These are phyloP conservation scores for Carollia perspicillata DNA, from an alignment of 2,113 vertebrate genomes.

Conservation along the genomic window DNA sequence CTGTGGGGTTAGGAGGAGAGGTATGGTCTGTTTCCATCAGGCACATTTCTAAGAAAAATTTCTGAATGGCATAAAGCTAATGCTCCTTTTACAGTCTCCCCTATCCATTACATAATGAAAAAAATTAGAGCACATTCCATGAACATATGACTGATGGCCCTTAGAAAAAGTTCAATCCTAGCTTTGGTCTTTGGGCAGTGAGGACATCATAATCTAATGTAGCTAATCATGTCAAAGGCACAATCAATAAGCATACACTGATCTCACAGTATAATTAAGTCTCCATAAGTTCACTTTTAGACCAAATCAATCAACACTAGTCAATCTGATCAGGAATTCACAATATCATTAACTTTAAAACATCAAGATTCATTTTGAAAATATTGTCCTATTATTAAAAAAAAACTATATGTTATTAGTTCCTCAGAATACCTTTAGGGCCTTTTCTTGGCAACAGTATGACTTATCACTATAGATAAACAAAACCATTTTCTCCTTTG, in stretches of 20 bases:
- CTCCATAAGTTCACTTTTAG: constrained; percentile 50
- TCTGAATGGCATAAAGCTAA: constrained; percentile 36
- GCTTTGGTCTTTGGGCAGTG: constrained; percentile 25
- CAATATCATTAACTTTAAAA: constrained; percentile 23
- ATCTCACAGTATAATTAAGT: constrained; percentile 15
- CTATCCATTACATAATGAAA: constrained; percentile 22
- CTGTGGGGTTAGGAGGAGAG: background rate
- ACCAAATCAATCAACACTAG: constrained; percentile 34
- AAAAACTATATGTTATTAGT: background rate
- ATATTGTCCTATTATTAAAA: background rate
- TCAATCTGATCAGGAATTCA: constrained; percentile 9
- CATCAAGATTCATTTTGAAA: constrained; percentile 33
- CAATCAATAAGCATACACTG: constrained; percentile 35
- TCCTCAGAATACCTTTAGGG: background rate
- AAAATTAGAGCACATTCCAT: background rate
- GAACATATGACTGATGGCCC: background rate
- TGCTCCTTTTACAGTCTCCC: background rate
- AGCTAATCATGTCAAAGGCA: constrained; percentile 26
- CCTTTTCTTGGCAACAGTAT: background rate
- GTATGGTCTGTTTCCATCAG: background rate
- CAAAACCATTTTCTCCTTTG: background rate
- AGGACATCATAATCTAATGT: constrained; percentile 3
- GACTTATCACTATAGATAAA: background rate
- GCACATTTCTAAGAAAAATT: background rate
- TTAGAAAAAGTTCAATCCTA: background rate